Percentiles rank a stretch among this genome's conserved stretches.
Conservation (phyloP, 2,113 vertebrate genomes). For the Gasterosteus nipponicus region DNA sequence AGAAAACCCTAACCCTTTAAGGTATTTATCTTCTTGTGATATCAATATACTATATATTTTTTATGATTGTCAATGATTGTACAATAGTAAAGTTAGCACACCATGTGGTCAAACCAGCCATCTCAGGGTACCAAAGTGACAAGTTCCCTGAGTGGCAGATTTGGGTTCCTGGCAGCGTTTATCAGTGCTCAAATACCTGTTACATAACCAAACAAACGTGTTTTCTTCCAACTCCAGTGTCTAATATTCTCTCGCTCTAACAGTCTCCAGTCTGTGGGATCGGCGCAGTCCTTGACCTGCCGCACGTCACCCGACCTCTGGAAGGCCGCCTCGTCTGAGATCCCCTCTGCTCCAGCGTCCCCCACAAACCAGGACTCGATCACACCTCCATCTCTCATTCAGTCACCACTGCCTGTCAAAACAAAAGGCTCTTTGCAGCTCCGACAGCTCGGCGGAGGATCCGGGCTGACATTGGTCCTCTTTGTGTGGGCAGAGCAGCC, state of each 20-base stretch:
- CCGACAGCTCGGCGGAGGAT: not conserved
- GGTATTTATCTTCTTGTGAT: too few relatives aligned
- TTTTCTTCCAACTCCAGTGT: not conserved
- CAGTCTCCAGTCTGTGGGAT: not conserved
- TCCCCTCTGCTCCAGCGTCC: not conserved
- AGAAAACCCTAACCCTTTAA: too few relatives aligned
- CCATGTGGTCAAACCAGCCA: not conserved
- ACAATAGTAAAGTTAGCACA: not conserved
- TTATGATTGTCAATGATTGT: too few relatives aligned
- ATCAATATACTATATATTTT: too few relatives aligned
- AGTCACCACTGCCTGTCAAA: slow-evolving; percentile 19
- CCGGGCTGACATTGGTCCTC: not conserved
- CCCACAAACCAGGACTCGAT: slow-evolving; percentile 22
- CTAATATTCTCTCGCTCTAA: not conserved
- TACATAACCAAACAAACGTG: not conserved
- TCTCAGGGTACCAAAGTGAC: not conserved
- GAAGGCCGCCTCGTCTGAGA: not conserved
- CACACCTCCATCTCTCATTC: slow-evolving; percentile 6
- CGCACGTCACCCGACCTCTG: slow-evolving; percentile 12
- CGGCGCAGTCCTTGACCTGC: not conserved
- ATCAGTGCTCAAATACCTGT: not conserved
- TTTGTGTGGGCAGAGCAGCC: slow-evolving; percentile 20
- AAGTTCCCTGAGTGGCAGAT: not conserved
- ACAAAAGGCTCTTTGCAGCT: slow-evolving; percentile 42
- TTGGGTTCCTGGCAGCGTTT: not conserved